Percentiles rank a stretch among this genome's conserved stretches.
phyloP scores from a whole-genome alignment of 2,888 invertebrate species.

The Cephus nigrinus region DNA sequence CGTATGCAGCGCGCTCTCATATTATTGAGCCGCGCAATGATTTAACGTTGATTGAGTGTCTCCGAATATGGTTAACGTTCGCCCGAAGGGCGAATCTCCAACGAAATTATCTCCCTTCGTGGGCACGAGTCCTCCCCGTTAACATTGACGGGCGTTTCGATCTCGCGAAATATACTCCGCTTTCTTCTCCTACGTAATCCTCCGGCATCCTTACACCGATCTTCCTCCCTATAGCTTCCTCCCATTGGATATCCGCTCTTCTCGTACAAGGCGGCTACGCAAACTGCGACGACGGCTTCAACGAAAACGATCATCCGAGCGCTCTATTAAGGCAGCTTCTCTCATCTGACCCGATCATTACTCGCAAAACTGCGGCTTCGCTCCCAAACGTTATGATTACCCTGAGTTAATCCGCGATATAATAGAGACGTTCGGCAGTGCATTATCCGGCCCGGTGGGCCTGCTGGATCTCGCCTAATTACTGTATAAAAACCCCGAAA shows the following conservation, averaged over 20 bases:
- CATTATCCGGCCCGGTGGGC: constrained; percentile 43
- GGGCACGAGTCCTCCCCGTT: background rate
- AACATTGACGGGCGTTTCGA: background rate
- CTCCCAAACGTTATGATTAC: constrained; percentile 48
- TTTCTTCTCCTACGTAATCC: background rate
- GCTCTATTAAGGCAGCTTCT: background rate
- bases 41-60: constrained; percentile 48
- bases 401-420: constrained; percentile 49
- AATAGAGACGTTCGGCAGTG: constrained; percentile 55
- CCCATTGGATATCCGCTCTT: background rate
- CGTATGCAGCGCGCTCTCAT: constrained; percentile 15
- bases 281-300: background rate
- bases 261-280: background rate
- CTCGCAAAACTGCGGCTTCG: constrained; percentile 25
- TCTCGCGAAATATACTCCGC: background rate
- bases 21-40: constrained; percentile 39
- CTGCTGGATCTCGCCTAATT: constrained; percentile 45
- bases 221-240: background rate
- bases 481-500: constrained; percentile 48
- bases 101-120: constrained; percentile 27
- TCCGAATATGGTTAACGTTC: constrained; percentile 37
- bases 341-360: constrained; percentile 24
- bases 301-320: background rate
- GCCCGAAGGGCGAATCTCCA: constrained; percentile 26
- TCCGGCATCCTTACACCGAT: background rate